Percentiles rank a stretch among this genome's conserved stretches.
phyloP scores from a whole-genome alignment of 2,113 vertebrate species.

The Uropsilus gracilis region DNA sequence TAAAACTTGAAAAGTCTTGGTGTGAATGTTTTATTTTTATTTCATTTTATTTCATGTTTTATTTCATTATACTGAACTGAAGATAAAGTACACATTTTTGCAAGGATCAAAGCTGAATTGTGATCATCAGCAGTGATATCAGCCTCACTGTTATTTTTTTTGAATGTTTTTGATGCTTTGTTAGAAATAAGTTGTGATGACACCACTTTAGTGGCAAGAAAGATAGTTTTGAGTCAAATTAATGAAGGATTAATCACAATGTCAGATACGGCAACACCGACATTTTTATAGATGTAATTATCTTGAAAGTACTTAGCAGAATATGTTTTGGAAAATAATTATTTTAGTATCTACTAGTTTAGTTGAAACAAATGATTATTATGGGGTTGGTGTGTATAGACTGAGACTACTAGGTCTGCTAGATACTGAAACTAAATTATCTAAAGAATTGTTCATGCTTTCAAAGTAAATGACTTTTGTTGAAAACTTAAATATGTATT shows the following conservation, averaged over 20 bases:
- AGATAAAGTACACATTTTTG: not conserved
- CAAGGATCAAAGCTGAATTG: fast-evolving
- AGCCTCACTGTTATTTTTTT: constrained; percentile 88
- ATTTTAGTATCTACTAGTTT: constrained; percentile 87
- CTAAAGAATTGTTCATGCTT: constrained; percentile 74
- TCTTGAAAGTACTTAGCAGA: constrained; percentile 91
- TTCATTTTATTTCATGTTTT: too few species aligned
- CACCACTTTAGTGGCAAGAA: constrained; percentile 92
- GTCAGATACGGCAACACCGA: constrained; percentile 85
- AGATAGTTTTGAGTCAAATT: constrained; percentile 92
- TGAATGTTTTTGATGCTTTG: constrained; percentile 85
- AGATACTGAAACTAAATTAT: constrained; percentile 69
- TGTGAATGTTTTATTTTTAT: not conserved
- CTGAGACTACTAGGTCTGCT: constrained; percentile 77
- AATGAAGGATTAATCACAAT: constrained; percentile 92
- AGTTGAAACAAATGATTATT: constrained; percentile 37
- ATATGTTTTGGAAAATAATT: constrained; percentile 78
- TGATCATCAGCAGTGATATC: constrained; percentile 70
- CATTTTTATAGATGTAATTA: constrained; percentile 79
- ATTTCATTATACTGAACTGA: not conserved
- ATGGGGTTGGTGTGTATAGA: constrained; percentile 51
- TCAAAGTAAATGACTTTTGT: constrained; percentile 89
- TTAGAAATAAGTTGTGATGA: constrained; percentile 80
- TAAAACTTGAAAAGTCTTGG: not conserved
- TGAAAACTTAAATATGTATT: constrained; percentile 91